Evolutionary conservation across 2,797 vertebrate genomes (phyloP), one percentile per base, ranked within the genome.

Genomic region (Sciurus carolinensis): DNA sequence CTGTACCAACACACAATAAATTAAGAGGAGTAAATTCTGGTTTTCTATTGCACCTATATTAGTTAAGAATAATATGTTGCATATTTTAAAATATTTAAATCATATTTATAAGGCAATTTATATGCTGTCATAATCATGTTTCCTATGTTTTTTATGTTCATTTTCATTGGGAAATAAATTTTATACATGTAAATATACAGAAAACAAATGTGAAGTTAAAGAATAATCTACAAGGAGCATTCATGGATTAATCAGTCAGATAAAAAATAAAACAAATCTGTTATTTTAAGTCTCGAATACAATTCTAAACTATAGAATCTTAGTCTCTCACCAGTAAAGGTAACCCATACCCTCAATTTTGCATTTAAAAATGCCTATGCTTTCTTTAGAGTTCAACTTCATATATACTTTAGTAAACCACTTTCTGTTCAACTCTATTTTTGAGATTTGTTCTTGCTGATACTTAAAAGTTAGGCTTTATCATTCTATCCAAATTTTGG

Each of bases 111-210:
- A 91, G 85, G 24, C 44, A 76, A 81, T 42, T 76, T 87, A 13
- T 71, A 76, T 26, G 7, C 33, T 52, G 3, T 20, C 57, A 76
- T 66, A 75, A 71, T 72, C 76, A 8, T 22, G 9, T 71, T 54
- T 50, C 26, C 0, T 42, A 9, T 30, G 24, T 39, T 71, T 59
- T 69, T 72, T 75, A 1, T 47, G 42, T 76, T 93, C 24, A 67
- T 42, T 79, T 88, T 83, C 59, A 86, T n/a, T 36, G 20, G 57
- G 50, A 95, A 96, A 59, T 62, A n/a, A 18, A 42, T 33, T 77
- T 89, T 86, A 26, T 79, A 69, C 57, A 82, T 44, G 36, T 33
- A 89, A 96, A 59, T 17, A 33, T 44, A 64, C 13, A 52, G 28
- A 42, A 64, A 76, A 59, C 22, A 92, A 54, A 67, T 88, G 28